A percentile compares a stretch with the other conserved stretches of the same genome.
Evolutionary conservation across 2,888 invertebrate species (phyloP).

Genomic region (Mesochorus sp.): DNA sequence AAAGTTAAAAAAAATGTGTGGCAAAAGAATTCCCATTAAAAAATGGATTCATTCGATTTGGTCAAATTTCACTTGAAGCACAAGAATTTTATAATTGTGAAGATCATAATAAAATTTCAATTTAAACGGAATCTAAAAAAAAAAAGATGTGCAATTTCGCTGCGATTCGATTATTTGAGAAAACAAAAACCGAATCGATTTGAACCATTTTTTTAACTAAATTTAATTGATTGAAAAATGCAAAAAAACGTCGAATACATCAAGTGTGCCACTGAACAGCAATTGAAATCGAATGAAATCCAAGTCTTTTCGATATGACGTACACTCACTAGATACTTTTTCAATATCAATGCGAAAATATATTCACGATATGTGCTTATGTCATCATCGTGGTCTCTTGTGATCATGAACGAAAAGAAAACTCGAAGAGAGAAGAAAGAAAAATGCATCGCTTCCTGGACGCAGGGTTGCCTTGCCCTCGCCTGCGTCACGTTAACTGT

Average conservation of each 20-base stretch:
- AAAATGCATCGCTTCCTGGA: constrained; percentile 55
- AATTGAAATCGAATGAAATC: not conserved
- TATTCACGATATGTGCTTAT: not conserved
- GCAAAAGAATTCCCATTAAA: too few relatives aligned
- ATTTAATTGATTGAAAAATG: too few relatives aligned
- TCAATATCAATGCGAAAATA: not conserved
- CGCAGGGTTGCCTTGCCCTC: constrained; percentile 27
- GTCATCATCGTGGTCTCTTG: not conserved
- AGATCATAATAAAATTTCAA: too few relatives aligned
- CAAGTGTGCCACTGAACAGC: too few relatives aligned
- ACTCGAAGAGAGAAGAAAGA: not conserved
- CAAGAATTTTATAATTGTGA: too few relatives aligned
- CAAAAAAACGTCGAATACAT: not conserved
- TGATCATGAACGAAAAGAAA: not conserved
- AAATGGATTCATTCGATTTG: too few relatives aligned
- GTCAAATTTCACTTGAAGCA: too few relatives aligned
- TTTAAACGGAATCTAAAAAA: too few relatives aligned
- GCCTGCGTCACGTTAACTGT: constrained; percentile 46
- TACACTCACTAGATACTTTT: constrained; percentile 2
- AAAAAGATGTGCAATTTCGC: too few relatives aligned
- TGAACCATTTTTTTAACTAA: too few relatives aligned
- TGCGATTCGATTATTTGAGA: too few relatives aligned
- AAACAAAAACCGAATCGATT: not conserved
- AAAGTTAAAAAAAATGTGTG: constrained; percentile 2
- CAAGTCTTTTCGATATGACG: not conserved